Evolutionary conservation across 1,140 invertebrate genomes (phyloP).

Genomic region (Calycopis cecrops): DNA sequence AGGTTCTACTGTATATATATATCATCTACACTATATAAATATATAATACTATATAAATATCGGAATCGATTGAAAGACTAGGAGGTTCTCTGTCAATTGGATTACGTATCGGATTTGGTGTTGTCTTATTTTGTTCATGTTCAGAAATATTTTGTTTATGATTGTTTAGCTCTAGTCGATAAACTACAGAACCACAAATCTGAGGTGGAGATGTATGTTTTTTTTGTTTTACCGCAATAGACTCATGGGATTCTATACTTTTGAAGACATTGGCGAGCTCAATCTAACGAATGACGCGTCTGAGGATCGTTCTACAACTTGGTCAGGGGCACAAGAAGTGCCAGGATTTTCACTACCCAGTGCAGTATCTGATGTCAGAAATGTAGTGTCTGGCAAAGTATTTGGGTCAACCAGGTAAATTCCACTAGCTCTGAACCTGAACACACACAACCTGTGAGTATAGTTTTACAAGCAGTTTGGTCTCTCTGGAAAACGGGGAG

Average conservation of each 20-base stretch:
- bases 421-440: not conserved
- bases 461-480: no score
- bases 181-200: slow-evolving; percentile 15
- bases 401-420: slow-evolving; percentile 13
- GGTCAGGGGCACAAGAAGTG: not conserved
- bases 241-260: slow-evolving; percentile 3
- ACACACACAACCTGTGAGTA: no score
- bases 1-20: no score
- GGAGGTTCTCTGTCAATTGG: slow-evolving; percentile 21
- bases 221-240: slow-evolving; percentile 1
- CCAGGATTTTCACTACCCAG: not conserved
- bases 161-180: not conserved
- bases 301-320: no score
- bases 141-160: slow-evolving; percentile 18
- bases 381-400: slow-evolving; percentile 12
- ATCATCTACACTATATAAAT: no score
- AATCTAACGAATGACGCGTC: not conserved
- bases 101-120: slow-evolving; percentile 12
- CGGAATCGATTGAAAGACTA: slow-evolving; percentile 23
- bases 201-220: slow-evolving; percentile 17
- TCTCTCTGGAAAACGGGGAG: no score
- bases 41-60: slow-evolving; percentile 26
- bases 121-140: slow-evolving; percentile 19
- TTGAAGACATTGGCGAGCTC: no score
- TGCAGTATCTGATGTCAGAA: slow-evolving; percentile 8